Percentiles rank a stretch among this genome's conserved stretches.
Conservation (phyloP, 2,797 vertebrate genomes). For the Coilia nasus region DNA sequence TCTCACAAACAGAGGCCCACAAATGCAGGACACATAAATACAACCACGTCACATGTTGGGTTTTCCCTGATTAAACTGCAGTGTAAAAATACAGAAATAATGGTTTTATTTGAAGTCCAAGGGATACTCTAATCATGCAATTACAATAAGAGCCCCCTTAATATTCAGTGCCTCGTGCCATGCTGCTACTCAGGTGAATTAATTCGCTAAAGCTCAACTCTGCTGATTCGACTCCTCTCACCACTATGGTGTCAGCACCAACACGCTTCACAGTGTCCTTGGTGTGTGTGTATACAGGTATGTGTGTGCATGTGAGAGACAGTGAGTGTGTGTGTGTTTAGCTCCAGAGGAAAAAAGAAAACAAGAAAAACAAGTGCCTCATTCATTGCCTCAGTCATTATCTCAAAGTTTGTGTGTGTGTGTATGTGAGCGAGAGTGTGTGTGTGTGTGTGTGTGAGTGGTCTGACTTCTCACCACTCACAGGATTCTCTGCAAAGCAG, state of each 20-base stretch:
- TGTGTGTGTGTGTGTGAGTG: too few species aligned
- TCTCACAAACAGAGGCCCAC: constrained; percentile 20
- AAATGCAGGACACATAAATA: constrained; percentile 52
- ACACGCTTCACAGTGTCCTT: constrained; percentile 45
- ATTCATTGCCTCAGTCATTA: constrained; percentile 40
- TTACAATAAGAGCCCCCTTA: constrained; percentile 57
- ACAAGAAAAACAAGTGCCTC: constrained; percentile 37
- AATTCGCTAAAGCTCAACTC: constrained; percentile 53
- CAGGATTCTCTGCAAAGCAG: constrained; percentile 6
- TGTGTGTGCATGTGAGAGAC: not conserved
- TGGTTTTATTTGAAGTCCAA: constrained; percentile 55
- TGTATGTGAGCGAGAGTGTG: too few species aligned
- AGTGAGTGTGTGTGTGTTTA: not conserved
- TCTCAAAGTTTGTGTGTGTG: too few species aligned
- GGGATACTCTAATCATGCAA: constrained; percentile 57
- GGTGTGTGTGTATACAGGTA: not conserved
- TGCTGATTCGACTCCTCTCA: constrained; percentile 39
- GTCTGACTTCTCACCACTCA: constrained; percentile 6
- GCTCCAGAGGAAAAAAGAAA: constrained; percentile 14
- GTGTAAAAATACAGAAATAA: constrained; percentile 54
- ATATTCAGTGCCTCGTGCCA: constrained; percentile 54
- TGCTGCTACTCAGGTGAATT: constrained; percentile 55
- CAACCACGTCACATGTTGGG: constrained; percentile 4
- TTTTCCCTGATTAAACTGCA: constrained; percentile 52
- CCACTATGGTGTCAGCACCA: constrained; percentile 36